Conservation (phyloP, 2,888 invertebrate species). For the Drosophila percnosoma region DNA sequence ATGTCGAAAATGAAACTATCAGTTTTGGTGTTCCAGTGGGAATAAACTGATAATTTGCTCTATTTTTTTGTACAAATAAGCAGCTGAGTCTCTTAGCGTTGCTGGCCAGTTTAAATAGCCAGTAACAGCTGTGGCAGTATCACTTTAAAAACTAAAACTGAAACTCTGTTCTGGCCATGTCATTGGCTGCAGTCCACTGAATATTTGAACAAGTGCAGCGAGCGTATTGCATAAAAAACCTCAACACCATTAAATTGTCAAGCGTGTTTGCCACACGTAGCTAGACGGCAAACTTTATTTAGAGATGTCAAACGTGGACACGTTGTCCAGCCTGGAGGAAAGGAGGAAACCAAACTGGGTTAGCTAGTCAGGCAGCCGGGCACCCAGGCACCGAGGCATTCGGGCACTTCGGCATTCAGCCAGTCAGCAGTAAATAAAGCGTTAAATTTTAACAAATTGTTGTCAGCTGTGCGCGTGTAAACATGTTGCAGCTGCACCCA, state of each 20-base stretch:
- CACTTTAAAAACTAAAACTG: conserved; percentile 33
- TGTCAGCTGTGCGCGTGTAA: conserved; percentile 65
- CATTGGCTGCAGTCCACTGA: conserved; percentile 55
- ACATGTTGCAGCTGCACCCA: conserved; percentile 45
- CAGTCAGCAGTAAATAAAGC: conserved; percentile 74
- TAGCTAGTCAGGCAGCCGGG: conserved; percentile 8
- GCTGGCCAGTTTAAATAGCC: conserved; percentile 3
- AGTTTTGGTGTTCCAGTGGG: neutral
- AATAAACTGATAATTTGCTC: neutral
- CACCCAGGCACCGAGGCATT: neutral
- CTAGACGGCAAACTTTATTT: conserved; percentile 75
- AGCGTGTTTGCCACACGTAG: conserved; percentile 54
- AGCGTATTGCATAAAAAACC: conserved; percentile 76
- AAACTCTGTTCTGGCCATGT: conserved; percentile 37
- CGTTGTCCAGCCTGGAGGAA: conserved; percentile 29
- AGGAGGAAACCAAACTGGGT: neutral
- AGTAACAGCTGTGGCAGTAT: neutral
- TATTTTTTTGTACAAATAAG: neutral
- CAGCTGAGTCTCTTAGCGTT: neutral
- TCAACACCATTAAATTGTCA: conserved; percentile 78
- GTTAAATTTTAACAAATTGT: conserved; percentile 81
- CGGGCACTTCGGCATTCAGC: conserved; percentile 8
- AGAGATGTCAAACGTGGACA: conserved; percentile 71
- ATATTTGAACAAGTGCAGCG: conserved; percentile 64
- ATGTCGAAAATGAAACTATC: neutral